Conservation (phyloP, 2,888 invertebrate species). For the Xylophagus ater region DNA sequence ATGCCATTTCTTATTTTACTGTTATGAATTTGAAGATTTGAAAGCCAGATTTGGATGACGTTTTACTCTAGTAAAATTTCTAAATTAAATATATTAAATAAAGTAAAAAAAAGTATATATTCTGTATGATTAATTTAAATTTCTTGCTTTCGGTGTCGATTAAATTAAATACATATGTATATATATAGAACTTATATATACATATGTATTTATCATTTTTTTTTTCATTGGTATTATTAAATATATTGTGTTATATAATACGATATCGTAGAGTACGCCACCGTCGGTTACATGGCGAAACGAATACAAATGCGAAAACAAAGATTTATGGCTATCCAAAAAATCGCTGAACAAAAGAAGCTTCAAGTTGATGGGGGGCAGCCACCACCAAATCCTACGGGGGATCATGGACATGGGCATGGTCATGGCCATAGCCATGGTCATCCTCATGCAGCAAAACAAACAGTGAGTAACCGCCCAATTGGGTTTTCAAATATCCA, state of each 20-base stretch:
- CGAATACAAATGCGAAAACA: conserved; percentile 93
- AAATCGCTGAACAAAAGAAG: conserved; percentile 87
- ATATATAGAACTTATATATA: conserved; percentile 14
- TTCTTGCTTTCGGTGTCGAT: no score
- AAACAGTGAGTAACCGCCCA: conserved; percentile 42
- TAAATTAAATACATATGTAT: conserved; percentile 14
- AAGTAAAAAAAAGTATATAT: no score
- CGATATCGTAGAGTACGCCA: conserved; percentile 74
- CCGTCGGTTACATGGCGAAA: conserved; percentile 96
- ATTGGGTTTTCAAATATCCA: conserved; percentile 42
- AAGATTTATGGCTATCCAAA: conserved; percentile 79
- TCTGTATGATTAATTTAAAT: no score
- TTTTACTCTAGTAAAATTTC: no score
- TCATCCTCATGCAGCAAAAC: conserved; percentile 42
- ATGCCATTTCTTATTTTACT: no score
- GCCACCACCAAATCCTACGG: conserved; percentile 64
- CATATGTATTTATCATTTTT: conserved; percentile 2
- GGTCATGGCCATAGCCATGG: conserved; percentile 42
- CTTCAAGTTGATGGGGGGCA: conserved; percentile 67
- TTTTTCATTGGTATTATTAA: no score
- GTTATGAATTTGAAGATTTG: no score
- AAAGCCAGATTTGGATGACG: no score
- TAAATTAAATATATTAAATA: no score
- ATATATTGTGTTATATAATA: conserved; percentile 25
- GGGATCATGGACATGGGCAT: conserved; percentile 43